These are phyloP conservation scores for Montipora foliosa DNA, from an alignment of 64 coral and sea anemone genomes.

Conservation along the genomic window DNA sequence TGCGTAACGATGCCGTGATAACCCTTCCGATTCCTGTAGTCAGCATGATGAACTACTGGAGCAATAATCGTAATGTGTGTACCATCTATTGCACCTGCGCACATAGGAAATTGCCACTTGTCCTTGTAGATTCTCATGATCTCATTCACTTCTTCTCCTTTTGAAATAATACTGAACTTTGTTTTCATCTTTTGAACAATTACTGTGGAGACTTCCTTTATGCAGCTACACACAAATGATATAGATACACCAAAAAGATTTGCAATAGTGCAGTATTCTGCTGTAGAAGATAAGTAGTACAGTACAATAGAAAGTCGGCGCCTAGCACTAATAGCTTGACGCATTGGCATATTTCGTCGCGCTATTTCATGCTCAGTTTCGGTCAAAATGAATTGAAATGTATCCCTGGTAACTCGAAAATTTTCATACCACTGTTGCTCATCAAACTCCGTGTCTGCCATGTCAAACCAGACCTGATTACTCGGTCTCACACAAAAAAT, in stretches of 20 bases:
- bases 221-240: conserved; percentile 44
- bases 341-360: background rate
- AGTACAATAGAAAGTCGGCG: conserved; percentile 5
- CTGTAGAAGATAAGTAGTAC: conserved; percentile 36
- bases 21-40: conserved; percentile 53
- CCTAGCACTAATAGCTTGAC: conserved; percentile 20
- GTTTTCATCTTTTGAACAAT: conserved; percentile 32
- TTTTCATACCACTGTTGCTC: conserved; percentile 45
- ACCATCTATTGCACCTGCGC: conserved; percentile 51
- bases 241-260: conserved; percentile 52
- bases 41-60: conserved; percentile 27
- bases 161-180: conserved; percentile 35
- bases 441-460: conserved; percentile 31
- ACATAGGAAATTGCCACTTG: conserved; percentile 61
- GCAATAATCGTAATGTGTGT: conserved; percentile 45
- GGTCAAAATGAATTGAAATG: conserved; percentile 37
- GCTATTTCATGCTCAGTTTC: conserved; percentile 34
- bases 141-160: conserved; percentile 55
- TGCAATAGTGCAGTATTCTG: conserved; percentile 46
- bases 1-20: conserved; percentile 49
- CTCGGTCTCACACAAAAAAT: conserved; percentile 14
- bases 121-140: conserved; percentile 32
- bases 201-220: conserved; percentile 22
- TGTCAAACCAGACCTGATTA: conserved; percentile 31
- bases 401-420: conserved; percentile 37